Base-by-base conservation (phyloP, 2,888 invertebrate genomes). In the Lordiphosa fenestrarum region DNA sequence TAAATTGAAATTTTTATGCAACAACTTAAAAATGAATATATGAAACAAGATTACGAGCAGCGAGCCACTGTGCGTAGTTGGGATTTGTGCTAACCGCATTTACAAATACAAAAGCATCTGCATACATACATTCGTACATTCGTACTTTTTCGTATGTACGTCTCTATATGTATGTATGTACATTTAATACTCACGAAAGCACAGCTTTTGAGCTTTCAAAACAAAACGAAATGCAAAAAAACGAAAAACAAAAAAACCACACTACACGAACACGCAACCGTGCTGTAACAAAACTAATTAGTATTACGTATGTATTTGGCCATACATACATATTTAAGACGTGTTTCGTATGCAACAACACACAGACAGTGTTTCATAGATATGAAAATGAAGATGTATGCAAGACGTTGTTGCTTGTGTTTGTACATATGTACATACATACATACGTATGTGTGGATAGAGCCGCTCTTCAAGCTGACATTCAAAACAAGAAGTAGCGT, bases 201-300 rank as follows among this genome's bases (percentile, higher is more conserved):
- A 75, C 76, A 77, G 77, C 83, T 77, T 77, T 78, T 37, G 47
- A 77, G 77, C 77, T 77, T 77, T 83, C 68, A 80, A 75, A 78
- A 75, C 73, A 73, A 80, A 77, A 81, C 65, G 65, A 82, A 77
- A 80, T 83, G 76, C 83, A 83, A 80, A 83, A 83, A 67, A 30
- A 30, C n/a, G 10, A 30, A 9, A 9, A 12, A 12, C 23, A 23
- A 23, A 12, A 12, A 41, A 23, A 23, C 6, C 13, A 7, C 6
- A 25, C 30, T 10, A 44, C 9, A 44, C 15, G 30, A 44, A 72
- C 76, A 80, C 80, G 80, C 83, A 83, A 83, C 73, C 21, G 59
- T 77, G 77, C 80, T 80, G 77, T 77, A 77, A 77, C 83, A 70
- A 75, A 72, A 72, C 74, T 73, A 76, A 83, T 77, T 75, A 83